These are phyloP conservation scores for Cladopsammia gracilis DNA, from an alignment of 64 coral and sea anemone genomes.

Conservation along the genomic window DNA sequence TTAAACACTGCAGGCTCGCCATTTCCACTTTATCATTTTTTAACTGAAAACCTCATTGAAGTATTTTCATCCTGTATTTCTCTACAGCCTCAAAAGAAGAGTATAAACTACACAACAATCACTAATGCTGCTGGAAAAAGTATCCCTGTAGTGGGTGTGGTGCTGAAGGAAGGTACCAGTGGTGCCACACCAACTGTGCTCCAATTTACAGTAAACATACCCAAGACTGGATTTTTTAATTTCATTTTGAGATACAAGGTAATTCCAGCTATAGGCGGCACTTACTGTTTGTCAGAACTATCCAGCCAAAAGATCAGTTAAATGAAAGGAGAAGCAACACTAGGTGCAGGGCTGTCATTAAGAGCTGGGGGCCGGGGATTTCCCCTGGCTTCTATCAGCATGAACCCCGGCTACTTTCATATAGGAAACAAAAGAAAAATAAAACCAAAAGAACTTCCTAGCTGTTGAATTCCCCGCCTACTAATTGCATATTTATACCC, in stretches of 20 bases:
- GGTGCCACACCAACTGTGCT: constrained; percentile 43
- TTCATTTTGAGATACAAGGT: constrained; percentile 76
- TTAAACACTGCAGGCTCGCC: too few relatives aligned
- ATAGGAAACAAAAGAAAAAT: too few relatives aligned
- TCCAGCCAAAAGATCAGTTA: too few relatives aligned
- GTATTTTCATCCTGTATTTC: not conserved
- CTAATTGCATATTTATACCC: too few relatives aligned
- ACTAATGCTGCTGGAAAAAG: constrained; percentile 60
- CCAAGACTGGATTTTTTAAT: constrained; percentile 72
- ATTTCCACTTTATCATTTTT: not conserved
- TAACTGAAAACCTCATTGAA: not conserved
- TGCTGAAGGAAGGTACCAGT: constrained; percentile 52
- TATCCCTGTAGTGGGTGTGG: constrained; percentile 69
- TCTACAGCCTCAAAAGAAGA: constrained; percentile 67
- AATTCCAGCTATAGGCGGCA: not conserved
- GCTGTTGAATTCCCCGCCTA: too few relatives aligned
- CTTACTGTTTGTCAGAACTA: not conserved
- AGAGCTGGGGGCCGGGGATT: too few relatives aligned
- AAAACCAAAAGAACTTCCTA: too few relatives aligned
- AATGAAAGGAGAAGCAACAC: too few relatives aligned
- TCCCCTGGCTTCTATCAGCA: too few relatives aligned
- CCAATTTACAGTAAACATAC: constrained; percentile 56
- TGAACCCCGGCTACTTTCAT: too few relatives aligned
- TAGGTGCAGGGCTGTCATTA: too few relatives aligned
- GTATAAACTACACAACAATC: constrained; percentile 50